A percentile compares a stretch with the other conserved stretches of the same genome.
phyloP scores from a whole-genome alignment of 2,888 invertebrate species.

The Polyploca ridens region DNA sequence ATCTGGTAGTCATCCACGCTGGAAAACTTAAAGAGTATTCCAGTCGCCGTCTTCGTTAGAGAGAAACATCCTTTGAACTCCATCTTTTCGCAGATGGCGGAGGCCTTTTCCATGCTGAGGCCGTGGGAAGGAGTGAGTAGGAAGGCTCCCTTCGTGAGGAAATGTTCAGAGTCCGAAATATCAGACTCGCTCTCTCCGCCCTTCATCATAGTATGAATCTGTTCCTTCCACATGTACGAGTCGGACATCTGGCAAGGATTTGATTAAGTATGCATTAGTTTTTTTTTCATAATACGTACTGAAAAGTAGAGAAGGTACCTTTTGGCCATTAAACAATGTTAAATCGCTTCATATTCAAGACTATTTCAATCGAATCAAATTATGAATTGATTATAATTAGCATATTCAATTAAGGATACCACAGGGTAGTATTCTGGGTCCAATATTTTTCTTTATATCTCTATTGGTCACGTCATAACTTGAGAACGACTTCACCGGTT shows the following conservation, averaged over 20 bases:
- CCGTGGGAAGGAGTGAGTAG: conserved; percentile 94
- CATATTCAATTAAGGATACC: not conserved
- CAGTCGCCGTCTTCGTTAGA: conserved; percentile 94
- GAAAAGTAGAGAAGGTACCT: not conserved
- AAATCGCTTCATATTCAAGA: not conserved
- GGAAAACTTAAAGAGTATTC: conserved; percentile 94
- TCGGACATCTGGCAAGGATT: conserved; percentile 72
- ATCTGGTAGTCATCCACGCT: conserved; percentile 94
- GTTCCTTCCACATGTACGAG: conserved; percentile 82
- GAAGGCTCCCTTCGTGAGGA: conserved; percentile 93
- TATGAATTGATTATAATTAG: not conserved
- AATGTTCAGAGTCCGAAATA: conserved; percentile 89
- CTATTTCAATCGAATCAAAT: not conserved
- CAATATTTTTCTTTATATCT: not conserved
- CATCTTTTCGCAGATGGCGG: conserved; percentile 94
- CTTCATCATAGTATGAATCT: conserved; percentile 85
- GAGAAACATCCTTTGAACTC: conserved; percentile 94
- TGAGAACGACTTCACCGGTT: too few species aligned
- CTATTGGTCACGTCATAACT: too few species aligned
- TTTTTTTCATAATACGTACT: not conserved
- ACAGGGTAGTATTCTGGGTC: not conserved
- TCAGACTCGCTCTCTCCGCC: conserved; percentile 92
- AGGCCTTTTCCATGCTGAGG: conserved; percentile 93
- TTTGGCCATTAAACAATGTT: not conserved
- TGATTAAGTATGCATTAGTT: conserved; percentile 5